These are phyloP conservation scores for Urocyon cinereoargenteus DNA, from an alignment of 2,797 vertebrate species.

Conservation along the genomic window DNA sequence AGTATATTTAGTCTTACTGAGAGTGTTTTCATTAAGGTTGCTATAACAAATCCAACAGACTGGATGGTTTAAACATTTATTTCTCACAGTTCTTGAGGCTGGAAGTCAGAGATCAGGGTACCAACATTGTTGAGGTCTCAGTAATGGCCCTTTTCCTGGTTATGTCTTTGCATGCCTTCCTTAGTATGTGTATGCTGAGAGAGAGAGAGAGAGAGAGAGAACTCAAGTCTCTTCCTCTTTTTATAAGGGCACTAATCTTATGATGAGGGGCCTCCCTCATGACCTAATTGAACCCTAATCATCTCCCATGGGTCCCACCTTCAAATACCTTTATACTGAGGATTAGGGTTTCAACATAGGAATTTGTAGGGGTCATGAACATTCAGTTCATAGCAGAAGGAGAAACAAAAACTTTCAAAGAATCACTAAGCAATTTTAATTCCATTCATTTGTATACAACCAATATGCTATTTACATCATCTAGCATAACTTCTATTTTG, in stretches of 20 bases:
- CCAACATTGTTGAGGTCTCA: not conserved
- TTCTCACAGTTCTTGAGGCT: not conserved
- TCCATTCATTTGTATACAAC: constrained; percentile 4
- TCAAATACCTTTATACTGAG: not conserved
- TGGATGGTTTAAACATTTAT: not conserved
- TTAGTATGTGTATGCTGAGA: not conserved
- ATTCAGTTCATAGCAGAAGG: not conserved
- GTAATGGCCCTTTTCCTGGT: not conserved
- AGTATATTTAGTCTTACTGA: constrained; percentile 27
- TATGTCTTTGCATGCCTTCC: not conserved
- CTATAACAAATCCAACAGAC: not conserved
- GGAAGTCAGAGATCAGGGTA: not conserved
- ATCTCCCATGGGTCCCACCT: not conserved
- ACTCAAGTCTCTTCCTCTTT: not conserved
- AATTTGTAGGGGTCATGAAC: not conserved
- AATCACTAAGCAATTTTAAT: constrained; percentile 41
- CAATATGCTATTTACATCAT: not conserved
- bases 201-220: not conserved
- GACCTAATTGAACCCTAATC: not conserved
- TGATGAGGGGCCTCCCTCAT: not conserved
- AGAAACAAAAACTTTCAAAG: constrained; percentile 5
- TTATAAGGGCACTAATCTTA: not conserved
- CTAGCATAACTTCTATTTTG: not conserved
- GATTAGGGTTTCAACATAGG: not conserved
- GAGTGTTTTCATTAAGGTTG: not conserved